Evolutionary conservation across 2,113 vertebrate genomes (phyloP).

Genomic region (Poicephalus meyeri): DNA sequence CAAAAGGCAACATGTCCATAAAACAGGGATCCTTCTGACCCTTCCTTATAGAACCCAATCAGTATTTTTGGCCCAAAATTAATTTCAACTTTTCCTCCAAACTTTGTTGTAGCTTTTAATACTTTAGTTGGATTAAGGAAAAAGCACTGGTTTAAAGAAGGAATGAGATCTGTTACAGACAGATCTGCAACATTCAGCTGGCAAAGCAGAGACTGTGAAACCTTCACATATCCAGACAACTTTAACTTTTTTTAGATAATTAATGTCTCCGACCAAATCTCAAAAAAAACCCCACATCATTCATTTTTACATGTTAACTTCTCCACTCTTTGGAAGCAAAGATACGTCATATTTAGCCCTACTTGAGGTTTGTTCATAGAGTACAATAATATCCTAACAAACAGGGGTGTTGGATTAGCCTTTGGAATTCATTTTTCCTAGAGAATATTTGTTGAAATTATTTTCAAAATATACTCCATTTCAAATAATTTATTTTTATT

Average conservation of each 20-base stretch:
- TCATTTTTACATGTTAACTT: neutral
- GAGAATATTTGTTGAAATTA: neutral
- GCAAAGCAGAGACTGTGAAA: neutral
- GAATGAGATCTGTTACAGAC: neutral
- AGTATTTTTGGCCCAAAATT: neutral
- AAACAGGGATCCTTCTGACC: neutral
- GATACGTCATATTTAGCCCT: neutral
- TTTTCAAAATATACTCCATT: neutral
- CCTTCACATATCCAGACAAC: neutral
- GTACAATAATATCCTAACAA: neutral
- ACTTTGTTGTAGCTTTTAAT: neutral
- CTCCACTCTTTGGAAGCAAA: neutral
- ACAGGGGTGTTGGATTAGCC: neutral
- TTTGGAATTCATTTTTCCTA: neutral
- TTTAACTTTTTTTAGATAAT: neutral
- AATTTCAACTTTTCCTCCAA: neutral
- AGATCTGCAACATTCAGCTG: neutral
- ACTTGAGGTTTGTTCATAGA: neutral
- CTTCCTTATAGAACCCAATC: neutral
- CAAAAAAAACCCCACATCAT: fast-evolving
- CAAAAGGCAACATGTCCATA: neutral
- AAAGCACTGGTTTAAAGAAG: neutral
- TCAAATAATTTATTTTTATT: neutral
- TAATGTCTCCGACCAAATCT: neutral
- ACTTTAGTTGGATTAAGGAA: neutral